A percentile compares a stretch with the other conserved stretches of the same genome.
Evolutionary conservation across 2,888 invertebrate genomes (phyloP).

Genomic region (Agrochola circellaris): DNA sequence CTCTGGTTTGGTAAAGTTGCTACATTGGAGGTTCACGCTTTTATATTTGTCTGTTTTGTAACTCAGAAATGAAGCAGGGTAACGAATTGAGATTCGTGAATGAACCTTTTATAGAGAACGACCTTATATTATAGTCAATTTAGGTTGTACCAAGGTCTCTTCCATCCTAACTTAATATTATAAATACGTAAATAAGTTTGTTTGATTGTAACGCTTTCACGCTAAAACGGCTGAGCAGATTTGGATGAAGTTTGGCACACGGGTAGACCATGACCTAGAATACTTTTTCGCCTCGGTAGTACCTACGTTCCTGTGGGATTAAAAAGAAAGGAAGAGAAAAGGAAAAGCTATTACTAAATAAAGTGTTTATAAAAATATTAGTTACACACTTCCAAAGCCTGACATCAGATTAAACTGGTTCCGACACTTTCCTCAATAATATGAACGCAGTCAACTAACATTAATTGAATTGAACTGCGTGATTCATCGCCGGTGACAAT

Average conservation of each 20-base stretch:
- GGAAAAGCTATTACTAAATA: no score
- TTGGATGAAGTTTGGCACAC: no score
- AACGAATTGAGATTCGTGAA: slow-evolving; percentile 5
- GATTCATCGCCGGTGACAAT: slow-evolving; percentile 57
- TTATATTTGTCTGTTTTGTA: slow-evolving; percentile 31
- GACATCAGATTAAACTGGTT: slow-evolving; percentile 31
- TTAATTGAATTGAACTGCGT: slow-evolving; percentile 51
- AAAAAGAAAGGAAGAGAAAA: no score
- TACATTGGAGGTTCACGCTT: slow-evolving; percentile 38
- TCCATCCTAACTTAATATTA: no score
- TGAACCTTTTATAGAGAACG: slow-evolving; percentile 4
- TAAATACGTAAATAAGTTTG: no score
- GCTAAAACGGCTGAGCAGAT: no score
- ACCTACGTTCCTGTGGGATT: no score
- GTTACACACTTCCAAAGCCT: slow-evolving; percentile 23
- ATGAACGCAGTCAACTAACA: slow-evolving; percentile 38
- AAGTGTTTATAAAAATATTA: slow-evolving; percentile 3
- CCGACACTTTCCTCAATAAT: slow-evolving; percentile 47
- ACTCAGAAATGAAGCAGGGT: slow-evolving; percentile 12
- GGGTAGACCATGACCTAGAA: no score
- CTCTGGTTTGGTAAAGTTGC: slow-evolving; percentile 52
- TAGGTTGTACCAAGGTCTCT: neutral
- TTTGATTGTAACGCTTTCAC: no score
- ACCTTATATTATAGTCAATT: neutral
- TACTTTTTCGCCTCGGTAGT: no score